Base-by-base conservation (phyloP, 2,113 vertebrate genomes). In the Gymnorhina tibicen region DNA sequence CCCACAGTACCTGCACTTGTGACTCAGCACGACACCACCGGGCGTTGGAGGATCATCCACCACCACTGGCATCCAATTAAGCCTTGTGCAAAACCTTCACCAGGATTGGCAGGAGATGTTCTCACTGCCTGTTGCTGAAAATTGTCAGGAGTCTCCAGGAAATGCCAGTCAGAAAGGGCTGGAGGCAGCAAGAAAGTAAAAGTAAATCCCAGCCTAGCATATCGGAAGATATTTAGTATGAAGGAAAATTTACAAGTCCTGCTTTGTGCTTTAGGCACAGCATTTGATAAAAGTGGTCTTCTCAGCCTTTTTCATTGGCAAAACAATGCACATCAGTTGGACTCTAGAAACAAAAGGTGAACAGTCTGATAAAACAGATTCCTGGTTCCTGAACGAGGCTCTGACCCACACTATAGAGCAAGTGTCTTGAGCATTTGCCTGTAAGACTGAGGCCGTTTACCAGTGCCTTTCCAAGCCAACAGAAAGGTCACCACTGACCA, bases 101-200 rank as follows among this genome's bases (percentile, higher is more conserved):
- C n/a, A 11, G 75, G 35, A 27, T 5, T 5, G 0, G 3, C 4
- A 3, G 42, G 53, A 62, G 56, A 85, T 1, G 1, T 2, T 77
- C 66, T 58, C 18, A 2, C 50, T 37, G 11, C 73, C 41, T 28
- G 12, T 26, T 6, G 33, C 16, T n/a, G n/a, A 49, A 67, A 79
- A 42, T 5, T 0, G 0, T 12, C 53, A 60, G 44, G 26, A 88
- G 59, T 30, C 70, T 82, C 53, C 27, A 52, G 49, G 59, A 72
- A 75, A 56, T 9, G 17, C 35, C 49, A 50, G 19, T 41, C 33
- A 60, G 66, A 72, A 86, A 73, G 33, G 16, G 44, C 82, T 39
- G 58, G 42, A 72, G 33, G 53, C 41, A 90, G 49, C 62, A 72
- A 39, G 22, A 64, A 79, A 30, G 15, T 13, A 27, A 88, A 87